Evolutionary conservation across 37 sponge, comb jelly and placozoan species (phyloP).

Genomic region (Haliclona indistincta): DNA sequence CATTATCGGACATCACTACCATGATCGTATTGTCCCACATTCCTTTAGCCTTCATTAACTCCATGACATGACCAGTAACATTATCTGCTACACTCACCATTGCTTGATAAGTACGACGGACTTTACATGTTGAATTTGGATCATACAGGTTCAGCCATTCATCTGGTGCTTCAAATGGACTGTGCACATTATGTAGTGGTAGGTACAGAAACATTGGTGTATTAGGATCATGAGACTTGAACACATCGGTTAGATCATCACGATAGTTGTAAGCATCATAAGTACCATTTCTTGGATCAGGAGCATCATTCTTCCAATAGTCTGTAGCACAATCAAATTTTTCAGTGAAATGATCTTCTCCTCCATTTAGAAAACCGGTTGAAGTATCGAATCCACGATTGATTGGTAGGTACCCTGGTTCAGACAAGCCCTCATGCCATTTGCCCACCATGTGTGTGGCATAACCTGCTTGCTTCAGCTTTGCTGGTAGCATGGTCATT

Average conservation of each 20-base stretch:
- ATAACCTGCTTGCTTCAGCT: constrained; percentile 38
- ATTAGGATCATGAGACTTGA: constrained; percentile 22
- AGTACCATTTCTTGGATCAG: constrained; percentile 18
- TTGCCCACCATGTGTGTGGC: no score
- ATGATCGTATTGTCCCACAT: constrained; percentile 71
- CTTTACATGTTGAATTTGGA: not conserved
- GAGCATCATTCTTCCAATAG: constrained; percentile 17
- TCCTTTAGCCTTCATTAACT: constrained; percentile 34
- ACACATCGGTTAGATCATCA: constrained; percentile 26
- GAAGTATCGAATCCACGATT: no score
- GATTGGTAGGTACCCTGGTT: no score
- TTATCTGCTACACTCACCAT: no score
- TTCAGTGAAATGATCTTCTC: constrained; percentile 48
- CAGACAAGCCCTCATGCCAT: no score
- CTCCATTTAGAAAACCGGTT: constrained; percentile 42
- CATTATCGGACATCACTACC: constrained; percentile 56
- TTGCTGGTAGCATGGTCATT: constrained; percentile 47
- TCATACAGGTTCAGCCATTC: constrained; percentile 14
- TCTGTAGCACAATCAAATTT: constrained; percentile 13
- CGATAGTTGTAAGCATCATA: constrained; percentile 23
- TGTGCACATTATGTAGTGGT: constrained; percentile 52
- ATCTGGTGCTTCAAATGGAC: constrained; percentile 48
- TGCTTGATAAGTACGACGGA: no score
- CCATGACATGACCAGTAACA: constrained; percentile 36
- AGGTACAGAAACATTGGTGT: constrained; percentile 55